Evolutionary conservation across 1,140 invertebrate species (phyloP).

Genomic region (Ceratitis capitata): DNA sequence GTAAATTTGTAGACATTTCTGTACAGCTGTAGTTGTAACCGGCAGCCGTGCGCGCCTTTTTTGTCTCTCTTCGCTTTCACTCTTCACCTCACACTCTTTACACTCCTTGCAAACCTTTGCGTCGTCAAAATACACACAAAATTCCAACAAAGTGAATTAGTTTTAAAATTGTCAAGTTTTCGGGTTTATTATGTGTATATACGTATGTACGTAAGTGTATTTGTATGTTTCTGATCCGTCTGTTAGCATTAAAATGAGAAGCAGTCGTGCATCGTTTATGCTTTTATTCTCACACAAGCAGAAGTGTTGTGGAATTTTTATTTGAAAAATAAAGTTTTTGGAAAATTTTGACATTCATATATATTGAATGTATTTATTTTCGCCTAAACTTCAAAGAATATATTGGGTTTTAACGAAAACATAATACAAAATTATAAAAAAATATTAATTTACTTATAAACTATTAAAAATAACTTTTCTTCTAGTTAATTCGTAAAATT

Average conservation of each 20-base stretch:
- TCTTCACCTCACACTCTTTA: background rate
- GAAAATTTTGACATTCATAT: background rate
- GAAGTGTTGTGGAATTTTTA: slow-evolving; percentile 10
- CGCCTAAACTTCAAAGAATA: too few species aligned
- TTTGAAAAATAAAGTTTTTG: background rate
- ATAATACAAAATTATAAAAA: too few species aligned
- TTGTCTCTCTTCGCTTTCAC: background rate
- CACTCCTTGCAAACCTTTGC: background rate
- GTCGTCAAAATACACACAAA: background rate
- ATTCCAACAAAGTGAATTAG: background rate
- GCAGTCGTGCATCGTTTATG: background rate
- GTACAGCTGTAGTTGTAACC: background rate
- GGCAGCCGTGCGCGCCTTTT: background rate
- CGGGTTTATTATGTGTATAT: background rate
- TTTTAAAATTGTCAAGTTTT: slow-evolving; percentile 2
- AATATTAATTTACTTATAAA: too few species aligned
- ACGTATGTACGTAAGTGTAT: too few species aligned
- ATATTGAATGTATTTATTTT: too few species aligned
- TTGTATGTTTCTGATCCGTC: background rate
- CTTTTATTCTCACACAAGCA: background rate
- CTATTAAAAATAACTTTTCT: too few species aligned
- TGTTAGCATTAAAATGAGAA: background rate
- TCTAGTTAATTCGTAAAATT: too few species aligned
- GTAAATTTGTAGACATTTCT: too few species aligned
- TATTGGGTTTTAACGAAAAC: too few species aligned